Conservation (phyloP, 2,888 invertebrate genomes). For the Aspidapion aeneum region DNA sequence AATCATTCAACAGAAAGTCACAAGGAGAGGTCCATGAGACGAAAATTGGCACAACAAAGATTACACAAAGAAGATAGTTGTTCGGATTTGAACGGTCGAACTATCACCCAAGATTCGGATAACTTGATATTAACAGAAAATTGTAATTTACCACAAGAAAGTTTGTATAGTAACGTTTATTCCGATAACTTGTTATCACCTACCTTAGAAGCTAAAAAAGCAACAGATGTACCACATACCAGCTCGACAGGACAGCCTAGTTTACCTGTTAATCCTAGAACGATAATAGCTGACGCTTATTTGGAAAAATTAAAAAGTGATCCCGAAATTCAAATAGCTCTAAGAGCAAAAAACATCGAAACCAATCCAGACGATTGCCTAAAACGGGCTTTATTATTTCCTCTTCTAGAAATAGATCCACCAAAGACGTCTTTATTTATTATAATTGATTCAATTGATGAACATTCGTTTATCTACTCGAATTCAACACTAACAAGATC, state of each 20-base stretch:
- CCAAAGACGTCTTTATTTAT: slow-evolving; percentile 83
- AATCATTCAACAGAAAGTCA: slow-evolving; percentile 60
- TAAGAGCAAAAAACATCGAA: slow-evolving; percentile 78
- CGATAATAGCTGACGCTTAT: slow-evolving; percentile 72
- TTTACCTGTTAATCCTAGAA: slow-evolving; percentile 55
- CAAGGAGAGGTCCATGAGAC: slow-evolving; percentile 46
- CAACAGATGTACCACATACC: slow-evolving; percentile 30
- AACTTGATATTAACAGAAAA: slow-evolving; percentile 29
- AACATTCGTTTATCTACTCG: slow-evolving; percentile 60
- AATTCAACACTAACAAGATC: slow-evolving; percentile 55
- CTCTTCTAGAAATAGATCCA: slow-evolving; percentile 80
- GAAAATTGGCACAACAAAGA: slow-evolving; percentile 40
- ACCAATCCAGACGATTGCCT: slow-evolving; percentile 90
- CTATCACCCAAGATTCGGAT: slow-evolving; percentile 31
- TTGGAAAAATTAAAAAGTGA: slow-evolving; percentile 74
- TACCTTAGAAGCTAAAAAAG: slow-evolving; percentile 34
- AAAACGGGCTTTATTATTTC: slow-evolving; percentile 82
- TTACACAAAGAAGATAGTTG: slow-evolving; percentile 25
- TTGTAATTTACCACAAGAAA: slow-evolving; percentile 37
- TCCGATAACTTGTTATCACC: slow-evolving; percentile 37
- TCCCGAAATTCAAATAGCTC: slow-evolving; percentile 74
- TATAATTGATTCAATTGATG: slow-evolving; percentile 91
- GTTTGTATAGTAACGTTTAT: slow-evolving; percentile 42
- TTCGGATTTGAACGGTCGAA: slow-evolving; percentile 32
- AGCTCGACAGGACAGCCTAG: slow-evolving; percentile 41